A percentile compares a stretch with the other conserved stretches of the same genome.
Evolutionary conservation across 2,113 vertebrate species (phyloP).

Genomic region (Todiramphus chloris): DNA sequence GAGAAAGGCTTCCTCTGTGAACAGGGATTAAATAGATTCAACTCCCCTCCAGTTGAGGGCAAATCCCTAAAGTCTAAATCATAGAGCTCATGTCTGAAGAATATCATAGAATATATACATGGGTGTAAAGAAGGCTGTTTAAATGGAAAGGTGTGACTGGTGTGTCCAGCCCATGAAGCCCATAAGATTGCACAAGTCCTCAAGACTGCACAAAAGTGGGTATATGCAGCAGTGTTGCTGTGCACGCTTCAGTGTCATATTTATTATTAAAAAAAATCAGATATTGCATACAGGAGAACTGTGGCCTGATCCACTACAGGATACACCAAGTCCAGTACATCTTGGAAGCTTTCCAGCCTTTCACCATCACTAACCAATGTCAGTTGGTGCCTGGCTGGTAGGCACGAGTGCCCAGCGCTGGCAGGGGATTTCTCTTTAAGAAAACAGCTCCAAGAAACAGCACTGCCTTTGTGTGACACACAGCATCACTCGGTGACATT

Average conservation of each 20-base stretch:
- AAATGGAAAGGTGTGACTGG: neutral
- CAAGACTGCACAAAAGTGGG: neutral
- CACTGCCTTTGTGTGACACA: neutral
- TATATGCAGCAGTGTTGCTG: neutral
- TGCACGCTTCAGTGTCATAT: neutral
- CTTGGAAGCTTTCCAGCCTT: neutral
- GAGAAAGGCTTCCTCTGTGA: neutral
- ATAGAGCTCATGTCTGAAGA: neutral
- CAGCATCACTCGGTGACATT: neutral
- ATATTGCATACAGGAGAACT: neutral
- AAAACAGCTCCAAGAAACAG: too few species aligned
- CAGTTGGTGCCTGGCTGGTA: neutral
- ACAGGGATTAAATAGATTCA: neutral
- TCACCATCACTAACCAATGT: neutral
- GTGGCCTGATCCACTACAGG: neutral
- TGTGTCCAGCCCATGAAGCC: neutral
- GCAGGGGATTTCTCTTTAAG: neutral
- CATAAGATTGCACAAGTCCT: neutral
- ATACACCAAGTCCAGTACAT: neutral
- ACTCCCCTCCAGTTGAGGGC: accelerated
- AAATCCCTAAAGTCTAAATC: neutral
- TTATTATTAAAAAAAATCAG: neutral
- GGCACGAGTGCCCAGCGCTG: neutral
- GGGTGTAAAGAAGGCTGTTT: neutral
- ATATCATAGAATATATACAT: neutral